Evolutionary conservation across 35 echinoderm and acorn worm genomes (phyloP).

Genomic region (Antedon bifida): DNA sequence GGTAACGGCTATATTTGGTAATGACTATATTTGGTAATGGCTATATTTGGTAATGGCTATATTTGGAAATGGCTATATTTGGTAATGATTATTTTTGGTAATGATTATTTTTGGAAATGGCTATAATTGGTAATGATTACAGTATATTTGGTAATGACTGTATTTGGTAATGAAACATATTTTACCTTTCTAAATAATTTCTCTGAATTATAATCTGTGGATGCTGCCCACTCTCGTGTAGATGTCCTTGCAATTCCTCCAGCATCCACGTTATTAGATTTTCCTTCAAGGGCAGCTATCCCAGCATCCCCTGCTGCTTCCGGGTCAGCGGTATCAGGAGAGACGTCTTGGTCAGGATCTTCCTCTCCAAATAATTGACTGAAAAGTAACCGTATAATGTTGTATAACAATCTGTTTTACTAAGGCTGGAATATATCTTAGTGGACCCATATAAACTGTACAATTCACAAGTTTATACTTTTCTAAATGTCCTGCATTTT

Average conservation of each 20-base stretch:
- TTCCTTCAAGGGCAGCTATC: conserved; percentile 20
- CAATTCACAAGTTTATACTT: background rate
- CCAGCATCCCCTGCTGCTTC: conserved; percentile 95
- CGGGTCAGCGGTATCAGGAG: conserved; percentile 95
- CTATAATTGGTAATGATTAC: no score
- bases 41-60: no score
- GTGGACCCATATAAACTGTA: no score
- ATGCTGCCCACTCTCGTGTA: conserved; percentile 70
- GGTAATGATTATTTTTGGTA: no score
- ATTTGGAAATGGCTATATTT: no score
- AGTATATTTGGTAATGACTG: no score
- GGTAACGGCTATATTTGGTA: no score
- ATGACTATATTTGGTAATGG: no score
- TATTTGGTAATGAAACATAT: no score
- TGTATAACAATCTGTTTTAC: background rate
- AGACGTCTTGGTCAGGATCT: conserved; percentile 98
- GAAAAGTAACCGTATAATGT: background rate
- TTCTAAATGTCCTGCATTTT: background rate
- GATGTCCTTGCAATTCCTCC: conserved; percentile 66
- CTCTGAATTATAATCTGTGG: conserved; percentile 50
- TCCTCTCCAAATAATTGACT: conserved; percentile 99
- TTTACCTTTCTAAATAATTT: conserved; percentile 99
- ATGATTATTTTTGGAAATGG: no score
- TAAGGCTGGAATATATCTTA: no score
- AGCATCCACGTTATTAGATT: conserved; percentile 16